Evolutionary conservation across 2,797 vertebrate species (phyloP).

Genomic region (Champsocephalus esox): DNA sequence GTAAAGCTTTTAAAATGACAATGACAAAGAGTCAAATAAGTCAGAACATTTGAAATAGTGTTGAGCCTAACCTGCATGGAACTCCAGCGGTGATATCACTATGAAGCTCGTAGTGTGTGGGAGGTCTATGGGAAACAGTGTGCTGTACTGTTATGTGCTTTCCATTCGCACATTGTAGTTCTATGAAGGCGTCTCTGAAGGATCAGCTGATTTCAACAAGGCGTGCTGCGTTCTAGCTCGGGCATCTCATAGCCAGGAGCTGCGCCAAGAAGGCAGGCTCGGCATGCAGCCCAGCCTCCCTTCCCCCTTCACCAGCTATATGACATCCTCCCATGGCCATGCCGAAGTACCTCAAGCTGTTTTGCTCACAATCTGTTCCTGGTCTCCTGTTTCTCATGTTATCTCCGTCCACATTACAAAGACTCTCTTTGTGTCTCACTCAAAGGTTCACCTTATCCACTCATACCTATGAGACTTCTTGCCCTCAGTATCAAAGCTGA

Average conservation of each 20-base stretch:
- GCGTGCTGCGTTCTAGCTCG: conserved; percentile 71
- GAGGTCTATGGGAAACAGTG: conserved; percentile 46
- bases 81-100: conserved; percentile 6
- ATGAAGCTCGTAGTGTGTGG: conserved; percentile 32
- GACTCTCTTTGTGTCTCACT: conserved; percentile 51
- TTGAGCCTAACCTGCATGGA: not conserved
- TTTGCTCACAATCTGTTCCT: conserved; percentile 78
- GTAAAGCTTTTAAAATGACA: conserved; percentile 16
- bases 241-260: conserved; percentile 75
- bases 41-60: conserved; percentile 1
- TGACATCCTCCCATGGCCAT: conserved; percentile 72
- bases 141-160: conserved; percentile 39
- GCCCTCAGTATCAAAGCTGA: conserved; percentile 32
- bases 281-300: conserved; percentile 60
- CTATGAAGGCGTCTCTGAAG: conserved; percentile 57
- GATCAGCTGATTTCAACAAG: conserved; percentile 74
- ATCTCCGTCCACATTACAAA: conserved; percentile 66
- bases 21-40: not conserved
- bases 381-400: conserved; percentile 64
- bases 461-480: conserved; percentile 28
- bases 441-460: conserved; percentile 27
- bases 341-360: conserved; percentile 80
- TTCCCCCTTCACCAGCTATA: conserved; percentile 58
- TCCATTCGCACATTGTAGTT: conserved; percentile 43
- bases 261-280: conserved; percentile 70